Evolutionary conservation across 1,140 invertebrate species (phyloP).

Genomic region (Apis mellifera): Amel_HAv3.1 CM009935.2:8824001-8824500

Average conservation of each 20-base stretch:
- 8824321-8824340: not conserved
- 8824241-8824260: no score
- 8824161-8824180: no score
- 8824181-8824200: no score
- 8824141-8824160: no score
- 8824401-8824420: constrained; percentile 13
- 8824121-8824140: no score
- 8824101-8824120: no score
- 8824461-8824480: not conserved
- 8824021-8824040: no score
- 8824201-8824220: no score
- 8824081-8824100: no score
- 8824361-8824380: constrained; percentile 7
- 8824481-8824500: not conserved
- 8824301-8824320: not conserved
- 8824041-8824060: no score
- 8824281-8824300: not conserved
- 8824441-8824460: not conserved
- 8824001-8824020: no score
- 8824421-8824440: constrained; percentile 1
- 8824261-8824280: not conserved
- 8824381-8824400: constrained; percentile 9
- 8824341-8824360: not conserved
- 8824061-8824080: no score
- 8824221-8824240: not conserved